A percentile compares a stretch with the other conserved stretches of the same genome.
Evolutionary conservation across 2,113 vertebrate species (phyloP).

Genomic region (Anthoscopus minutus): DNA sequence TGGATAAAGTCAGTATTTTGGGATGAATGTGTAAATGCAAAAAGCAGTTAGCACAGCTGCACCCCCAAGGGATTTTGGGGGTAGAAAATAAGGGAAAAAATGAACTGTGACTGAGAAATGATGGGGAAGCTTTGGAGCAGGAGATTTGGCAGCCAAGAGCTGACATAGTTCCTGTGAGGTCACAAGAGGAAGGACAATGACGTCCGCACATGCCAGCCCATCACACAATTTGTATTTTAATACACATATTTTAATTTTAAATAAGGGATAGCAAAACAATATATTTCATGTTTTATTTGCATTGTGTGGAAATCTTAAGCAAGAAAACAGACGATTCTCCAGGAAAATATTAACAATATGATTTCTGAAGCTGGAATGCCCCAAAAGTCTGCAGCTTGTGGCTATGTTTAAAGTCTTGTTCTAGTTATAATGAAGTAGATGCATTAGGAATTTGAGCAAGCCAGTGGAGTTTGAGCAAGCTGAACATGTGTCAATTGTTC

Average conservation of each 20-base stretch:
- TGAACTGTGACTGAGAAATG: background rate
- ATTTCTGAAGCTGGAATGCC: background rate
- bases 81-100: background rate
- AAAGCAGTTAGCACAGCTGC: background rate
- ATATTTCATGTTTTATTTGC: background rate
- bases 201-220: background rate
- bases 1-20: background rate
- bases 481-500: background rate
- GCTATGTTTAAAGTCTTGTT: background rate
- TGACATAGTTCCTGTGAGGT: conserved; percentile 6
- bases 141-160: background rate
- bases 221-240: background rate
- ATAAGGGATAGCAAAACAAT: background rate
- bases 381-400: background rate
- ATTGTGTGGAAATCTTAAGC: background rate
- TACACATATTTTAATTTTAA: too few species aligned
- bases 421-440: background rate
- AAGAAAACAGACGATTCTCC: background rate
- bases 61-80: background rate
- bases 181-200: background rate
- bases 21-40: background rate
- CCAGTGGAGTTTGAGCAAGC: background rate
- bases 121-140: background rate
- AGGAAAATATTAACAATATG: background rate
- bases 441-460: background rate